These are phyloP conservation scores for Zeuzera pyrina DNA, from an alignment of 2,888 invertebrate species.

Conservation along the genomic window DNA sequence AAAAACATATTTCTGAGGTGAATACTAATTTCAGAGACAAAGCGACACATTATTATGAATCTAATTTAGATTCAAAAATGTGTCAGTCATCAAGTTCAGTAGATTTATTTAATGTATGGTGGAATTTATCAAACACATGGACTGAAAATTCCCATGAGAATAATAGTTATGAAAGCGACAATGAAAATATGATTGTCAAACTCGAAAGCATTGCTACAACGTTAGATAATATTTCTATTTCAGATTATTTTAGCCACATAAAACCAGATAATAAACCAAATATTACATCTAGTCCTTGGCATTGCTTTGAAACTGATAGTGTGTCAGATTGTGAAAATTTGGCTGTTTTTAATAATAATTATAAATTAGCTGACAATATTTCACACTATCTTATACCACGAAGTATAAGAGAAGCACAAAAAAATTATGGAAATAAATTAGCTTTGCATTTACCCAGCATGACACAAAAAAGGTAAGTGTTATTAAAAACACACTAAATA, in stretches of 20 bases:
- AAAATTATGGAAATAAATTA: constrained; percentile 20
- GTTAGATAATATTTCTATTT: constrained; percentile 50
- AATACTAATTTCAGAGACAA: background rate
- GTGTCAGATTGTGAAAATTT: constrained; percentile 46
- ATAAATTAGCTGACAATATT: constrained; percentile 35
- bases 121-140: constrained; percentile 41
- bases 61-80: constrained; percentile 12
- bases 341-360: constrained; percentile 29
- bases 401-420: constrained; percentile 29
- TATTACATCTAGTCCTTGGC: constrained; percentile 44
- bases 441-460: constrained; percentile 35
- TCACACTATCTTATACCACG: constrained; percentile 28
- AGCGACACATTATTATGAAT: too few relatives aligned
- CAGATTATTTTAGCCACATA: constrained; percentile 33
- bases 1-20: constrained; percentile 12
- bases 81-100: constrained; percentile 20
- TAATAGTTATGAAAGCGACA: constrained; percentile 10
- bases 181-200: constrained; percentile 21
- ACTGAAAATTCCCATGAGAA: constrained; percentile 16
- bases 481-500: too few relatives aligned
- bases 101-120: constrained; percentile 46
- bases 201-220: constrained; percentile 33
- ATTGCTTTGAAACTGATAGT: constrained; percentile 36
- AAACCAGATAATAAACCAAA: constrained; percentile 19
- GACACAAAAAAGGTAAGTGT: constrained; percentile 42